Evolutionary conservation across 2,888 invertebrate genomes (phyloP).

Genomic region (Aphodius granarius): DNA sequence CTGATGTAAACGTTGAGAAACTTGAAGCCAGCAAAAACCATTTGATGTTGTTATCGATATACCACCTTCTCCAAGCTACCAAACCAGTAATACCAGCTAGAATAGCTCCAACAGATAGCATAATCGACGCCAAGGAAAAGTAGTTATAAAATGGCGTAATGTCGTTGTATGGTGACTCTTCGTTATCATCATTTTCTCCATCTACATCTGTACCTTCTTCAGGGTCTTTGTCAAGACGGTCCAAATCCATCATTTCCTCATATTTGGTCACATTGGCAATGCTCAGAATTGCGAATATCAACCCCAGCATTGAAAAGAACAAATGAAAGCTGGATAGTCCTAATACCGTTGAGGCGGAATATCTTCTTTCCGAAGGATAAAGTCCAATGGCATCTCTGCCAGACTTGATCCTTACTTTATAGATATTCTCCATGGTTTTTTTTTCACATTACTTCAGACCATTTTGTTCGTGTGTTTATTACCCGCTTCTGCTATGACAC

Average conservation of each 20-base stretch:
- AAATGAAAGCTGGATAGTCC: constrained; percentile 66
- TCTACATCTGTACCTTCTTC: constrained; percentile 7
- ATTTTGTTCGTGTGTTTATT: not conserved
- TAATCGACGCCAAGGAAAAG: constrained; percentile 11
- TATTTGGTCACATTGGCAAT: constrained; percentile 34
- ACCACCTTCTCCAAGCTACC: constrained; percentile 67
- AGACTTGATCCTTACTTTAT: constrained; percentile 67
- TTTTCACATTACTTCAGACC: not conserved
- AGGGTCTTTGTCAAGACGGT: constrained; percentile 1
- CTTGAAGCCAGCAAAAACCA: constrained; percentile 62
- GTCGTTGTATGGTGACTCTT: not conserved
- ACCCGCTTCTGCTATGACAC: not conserved
- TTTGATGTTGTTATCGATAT: constrained; percentile 66
- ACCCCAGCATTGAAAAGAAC: constrained; percentile 61
- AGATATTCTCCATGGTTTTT: constrained; percentile 64
- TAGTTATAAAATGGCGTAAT: not conserved
- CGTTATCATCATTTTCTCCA: not conserved
- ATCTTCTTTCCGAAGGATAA: constrained; percentile 68
- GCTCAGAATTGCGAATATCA: constrained; percentile 61
- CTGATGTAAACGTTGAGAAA: constrained; percentile 55
- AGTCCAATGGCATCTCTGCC: constrained; percentile 61
- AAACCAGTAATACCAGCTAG: constrained; percentile 60
- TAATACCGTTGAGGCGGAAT: constrained; percentile 68
- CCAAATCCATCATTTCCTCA: constrained; percentile 17
- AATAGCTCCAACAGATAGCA: constrained; percentile 53